Evolutionary conservation across 2,113 vertebrate genomes (phyloP).

Genomic region (Pedionomus torquatus): DNA sequence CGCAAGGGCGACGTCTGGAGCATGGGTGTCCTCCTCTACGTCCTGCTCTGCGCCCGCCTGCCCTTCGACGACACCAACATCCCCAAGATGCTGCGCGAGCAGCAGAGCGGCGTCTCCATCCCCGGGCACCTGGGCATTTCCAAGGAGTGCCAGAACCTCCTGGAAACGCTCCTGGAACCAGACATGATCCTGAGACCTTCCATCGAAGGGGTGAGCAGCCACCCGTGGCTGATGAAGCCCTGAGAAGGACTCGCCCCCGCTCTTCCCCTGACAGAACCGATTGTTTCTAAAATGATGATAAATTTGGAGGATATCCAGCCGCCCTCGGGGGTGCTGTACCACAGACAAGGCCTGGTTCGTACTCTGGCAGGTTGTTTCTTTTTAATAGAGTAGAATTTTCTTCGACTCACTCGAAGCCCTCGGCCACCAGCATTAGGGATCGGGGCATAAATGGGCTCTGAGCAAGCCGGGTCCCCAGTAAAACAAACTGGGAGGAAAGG

Average conservation of each 20-base stretch:
- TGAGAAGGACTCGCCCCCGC: slow-evolving; percentile 30
- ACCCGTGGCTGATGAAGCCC: slow-evolving; percentile 71
- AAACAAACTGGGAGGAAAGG: not conserved
- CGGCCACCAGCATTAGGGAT: not conserved
- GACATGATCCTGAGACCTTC: slow-evolving; percentile 68
- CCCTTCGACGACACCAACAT: slow-evolving; percentile 75
- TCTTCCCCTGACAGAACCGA: slow-evolving; percentile 35
- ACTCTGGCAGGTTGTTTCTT: rapidly evolving
- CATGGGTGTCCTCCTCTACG: slow-evolving; percentile 73
- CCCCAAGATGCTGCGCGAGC: slow-evolving; percentile 75
- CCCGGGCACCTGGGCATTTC: slow-evolving; percentile 69
- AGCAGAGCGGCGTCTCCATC: slow-evolving; percentile 70
- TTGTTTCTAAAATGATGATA: slow-evolving; percentile 42
- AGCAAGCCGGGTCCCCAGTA: not conserved
- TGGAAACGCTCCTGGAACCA: slow-evolving; percentile 72
- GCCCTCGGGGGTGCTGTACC: rapidly evolving
- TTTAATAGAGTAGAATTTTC: not conserved
- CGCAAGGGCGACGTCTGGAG: slow-evolving; percentile 73
- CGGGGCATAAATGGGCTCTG: rapidly evolving
- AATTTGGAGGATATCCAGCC: slow-evolving; percentile 1
- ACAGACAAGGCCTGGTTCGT: too few species aligned
- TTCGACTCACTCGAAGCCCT: not conserved
- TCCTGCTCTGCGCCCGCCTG: slow-evolving; percentile 74
- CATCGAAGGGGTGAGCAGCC: slow-evolving; percentile 69
- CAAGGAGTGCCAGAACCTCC: slow-evolving; percentile 71